Evolutionary conservation across 2,888 invertebrate species (phyloP).

Genomic region (Heliconius charithonia): DNA sequence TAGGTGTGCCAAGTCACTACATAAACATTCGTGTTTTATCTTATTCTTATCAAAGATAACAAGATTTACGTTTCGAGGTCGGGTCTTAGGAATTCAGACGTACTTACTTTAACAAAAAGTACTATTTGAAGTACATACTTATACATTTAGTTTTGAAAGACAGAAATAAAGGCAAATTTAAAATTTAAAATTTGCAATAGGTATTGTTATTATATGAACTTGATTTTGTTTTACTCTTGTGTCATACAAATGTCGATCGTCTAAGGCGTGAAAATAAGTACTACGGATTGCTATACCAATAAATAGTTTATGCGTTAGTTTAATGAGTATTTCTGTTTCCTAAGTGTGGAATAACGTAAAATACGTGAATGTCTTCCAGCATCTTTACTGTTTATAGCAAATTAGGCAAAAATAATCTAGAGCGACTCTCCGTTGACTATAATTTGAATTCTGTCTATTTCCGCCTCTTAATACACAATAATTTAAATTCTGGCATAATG

Average conservation of each 20-base stretch:
- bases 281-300: too few species aligned
- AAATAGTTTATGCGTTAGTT: too few species aligned
- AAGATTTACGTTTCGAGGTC: conserved; percentile 37
- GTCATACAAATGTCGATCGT: neutral
- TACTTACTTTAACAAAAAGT: neutral
- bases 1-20: conserved; percentile 1
- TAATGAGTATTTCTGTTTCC: too few species aligned
- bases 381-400: too few species aligned
- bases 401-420: too few species aligned
- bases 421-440: too few species aligned
- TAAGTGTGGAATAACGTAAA: too few species aligned
- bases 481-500: too few species aligned
- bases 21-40: conserved; percentile 24
- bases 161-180: neutral
- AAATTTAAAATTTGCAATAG: neutral
- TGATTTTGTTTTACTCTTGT: neutral
- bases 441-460: too few species aligned
- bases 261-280: neutral
- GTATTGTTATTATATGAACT: neutral
- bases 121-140: neutral
- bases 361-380: too few species aligned
- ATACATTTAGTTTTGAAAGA: neutral
- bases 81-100: conserved; percentile 18
- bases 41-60: conserved; percentile 38
- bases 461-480: too few species aligned